Base-by-base conservation (phyloP, 2,113 vertebrate species). In the Myrmecobius fasciatus region DNA sequence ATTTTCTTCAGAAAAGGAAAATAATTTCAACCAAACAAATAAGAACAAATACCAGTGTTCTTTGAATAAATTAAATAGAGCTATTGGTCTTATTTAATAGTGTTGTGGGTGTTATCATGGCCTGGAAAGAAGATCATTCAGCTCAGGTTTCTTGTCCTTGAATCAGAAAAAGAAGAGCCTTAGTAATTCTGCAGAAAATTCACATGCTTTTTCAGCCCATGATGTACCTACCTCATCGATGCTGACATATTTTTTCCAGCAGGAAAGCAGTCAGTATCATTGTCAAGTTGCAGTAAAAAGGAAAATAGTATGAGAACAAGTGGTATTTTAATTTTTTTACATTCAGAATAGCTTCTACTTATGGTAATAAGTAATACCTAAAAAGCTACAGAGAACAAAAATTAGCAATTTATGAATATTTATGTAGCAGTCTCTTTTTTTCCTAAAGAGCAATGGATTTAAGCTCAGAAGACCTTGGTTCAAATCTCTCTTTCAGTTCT, bases 241-340 rank as follows among this genome's bases (percentile, higher is more conserved):
- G 20, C 67, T 83, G 67, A 43, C 67, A 83, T 83, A 83, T n/a
- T 83, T 83, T 83, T 83, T 83, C 67, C n/a, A 83, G 17, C n/a
- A 43, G 67, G 67, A 83, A 83, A 83, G 67, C n/a, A 83, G 67
- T 43, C 67, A 83, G 67, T 83, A 83, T 83, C 67, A 83, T 83
- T 83, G 67, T 43, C 67, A 83, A 83, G 67, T 83, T 43, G 20
- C 67, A 83, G 20, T 83, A 83, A 83, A 43, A 83, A 43, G 67
- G 7, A 83, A 83, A 83, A 83, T 83, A 83, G 67, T 43, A 83
- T 83, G 67, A 83, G 67, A 83, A 83, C 67, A 83, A 83, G 67
- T 83, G n/a, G 67, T 43, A 83, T 83, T 83, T 83, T 83, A 83
- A 83, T 83, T 83, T 83, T 83, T 83, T 83, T 83, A 83, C n/a